Evolutionary conservation across 2,113 vertebrate genomes (phyloP).

Genomic region (Phainopepla nitens): DNA sequence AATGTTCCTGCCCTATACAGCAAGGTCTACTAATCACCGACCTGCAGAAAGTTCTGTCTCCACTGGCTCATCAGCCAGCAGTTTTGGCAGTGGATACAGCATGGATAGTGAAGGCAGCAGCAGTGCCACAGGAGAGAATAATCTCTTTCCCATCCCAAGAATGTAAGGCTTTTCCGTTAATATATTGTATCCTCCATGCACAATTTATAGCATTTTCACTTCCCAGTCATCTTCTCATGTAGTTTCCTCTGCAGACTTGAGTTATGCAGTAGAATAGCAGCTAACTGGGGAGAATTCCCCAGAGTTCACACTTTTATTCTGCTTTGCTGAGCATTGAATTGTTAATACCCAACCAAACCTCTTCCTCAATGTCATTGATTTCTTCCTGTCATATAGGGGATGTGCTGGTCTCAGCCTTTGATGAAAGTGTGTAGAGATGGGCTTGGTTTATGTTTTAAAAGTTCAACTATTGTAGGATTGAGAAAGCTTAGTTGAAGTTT

Average conservation of each 20-base stretch:
- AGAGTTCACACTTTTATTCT: neutral
- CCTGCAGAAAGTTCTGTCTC: conserved; percentile 85
- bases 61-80: conserved; percentile 88
- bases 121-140: conserved; percentile 85
- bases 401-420: neutral
- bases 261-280: neutral
- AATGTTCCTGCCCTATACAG: conserved; percentile 76
- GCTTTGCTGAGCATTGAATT: neutral
- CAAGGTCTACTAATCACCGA: conserved; percentile 82
- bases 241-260: neutral
- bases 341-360: neutral
- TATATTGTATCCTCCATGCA: neutral
- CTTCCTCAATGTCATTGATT: neutral
- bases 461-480: neutral
- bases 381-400: neutral
- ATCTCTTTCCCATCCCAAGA: conserved; percentile 90
- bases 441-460: neutral
- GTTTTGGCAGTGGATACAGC: conserved; percentile 87
- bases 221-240: neutral
- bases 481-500: neutral
- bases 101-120: conserved; percentile 86
- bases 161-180: conserved; percentile 80
- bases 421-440: neutral
- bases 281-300: neutral
- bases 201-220: neutral